These are phyloP conservation scores for Cathartes aura DNA, from an alignment of 2,113 vertebrate genomes.

Conservation along the genomic window DNA sequence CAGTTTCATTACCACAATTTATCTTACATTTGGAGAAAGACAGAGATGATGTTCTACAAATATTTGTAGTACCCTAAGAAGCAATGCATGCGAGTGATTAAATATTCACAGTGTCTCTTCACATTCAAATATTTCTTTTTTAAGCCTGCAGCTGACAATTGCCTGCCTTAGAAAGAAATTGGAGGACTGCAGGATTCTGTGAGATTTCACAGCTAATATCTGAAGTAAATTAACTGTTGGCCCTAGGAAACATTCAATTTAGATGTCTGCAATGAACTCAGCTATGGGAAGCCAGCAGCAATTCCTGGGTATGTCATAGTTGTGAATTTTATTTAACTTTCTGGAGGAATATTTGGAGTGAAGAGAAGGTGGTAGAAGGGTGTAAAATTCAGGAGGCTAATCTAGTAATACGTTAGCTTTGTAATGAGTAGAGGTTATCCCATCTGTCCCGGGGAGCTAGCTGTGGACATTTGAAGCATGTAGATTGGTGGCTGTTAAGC, in stretches of 20 bases:
- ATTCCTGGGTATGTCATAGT: background rate
- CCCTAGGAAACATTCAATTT: background rate
- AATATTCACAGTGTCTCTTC: background rate
- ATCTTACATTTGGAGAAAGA: background rate
- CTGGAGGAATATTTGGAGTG: background rate
- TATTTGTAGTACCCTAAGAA: background rate
- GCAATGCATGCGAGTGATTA: background rate
- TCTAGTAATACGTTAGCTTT: background rate
- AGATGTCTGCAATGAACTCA: background rate
- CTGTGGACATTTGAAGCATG: background rate
- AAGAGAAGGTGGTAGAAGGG: background rate
- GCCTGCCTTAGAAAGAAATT: background rate
- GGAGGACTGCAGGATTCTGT: background rate
- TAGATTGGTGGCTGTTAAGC: background rate
- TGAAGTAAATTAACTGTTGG: background rate
- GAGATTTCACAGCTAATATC: background rate
- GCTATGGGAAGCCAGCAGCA: background rate
- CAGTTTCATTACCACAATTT: background rate
- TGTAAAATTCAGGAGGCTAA: background rate
- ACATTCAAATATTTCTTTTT: background rate
- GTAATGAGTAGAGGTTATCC: background rate
- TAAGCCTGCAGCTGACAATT: background rate
- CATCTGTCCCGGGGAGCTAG: background rate
- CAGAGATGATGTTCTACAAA: background rate
- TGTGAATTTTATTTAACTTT: background rate